Evolutionary conservation across 2,113 vertebrate species (phyloP).

Genomic region (Rhineura floridana): DNA sequence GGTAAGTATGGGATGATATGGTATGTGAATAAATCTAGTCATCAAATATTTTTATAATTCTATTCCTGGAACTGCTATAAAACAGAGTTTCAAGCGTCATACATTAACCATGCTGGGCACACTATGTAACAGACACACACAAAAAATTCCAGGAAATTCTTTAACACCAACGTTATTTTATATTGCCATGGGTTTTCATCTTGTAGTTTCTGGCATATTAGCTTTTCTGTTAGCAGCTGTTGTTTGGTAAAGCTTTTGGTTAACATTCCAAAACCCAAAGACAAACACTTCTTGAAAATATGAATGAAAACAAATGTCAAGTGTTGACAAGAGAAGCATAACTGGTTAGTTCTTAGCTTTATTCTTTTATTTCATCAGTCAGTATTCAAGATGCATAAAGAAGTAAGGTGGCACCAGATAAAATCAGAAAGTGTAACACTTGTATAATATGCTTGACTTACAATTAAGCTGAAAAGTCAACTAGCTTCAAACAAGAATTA

Average conservation of each 20-base stretch:
- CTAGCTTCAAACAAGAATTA: background rate
- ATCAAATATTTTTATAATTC: too few relatives aligned
- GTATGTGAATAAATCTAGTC: background rate
- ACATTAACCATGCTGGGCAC: background rate
- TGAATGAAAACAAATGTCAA: slow-evolving; percentile 14
- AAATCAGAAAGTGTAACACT: slow-evolving; percentile 12
- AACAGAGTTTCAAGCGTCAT: background rate
- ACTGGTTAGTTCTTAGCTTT: slow-evolving; percentile 15
- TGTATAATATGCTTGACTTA: background rate
- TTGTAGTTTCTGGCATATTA: slow-evolving; percentile 16
- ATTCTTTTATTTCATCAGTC: slow-evolving; percentile 21
- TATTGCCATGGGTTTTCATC: background rate
- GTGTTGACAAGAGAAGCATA: background rate
- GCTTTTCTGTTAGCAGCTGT: background rate
- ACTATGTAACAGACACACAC: background rate
- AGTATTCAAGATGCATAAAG: background rate
- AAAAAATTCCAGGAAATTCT: slow-evolving; percentile 8
- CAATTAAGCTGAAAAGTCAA: slow-evolving; percentile 35
- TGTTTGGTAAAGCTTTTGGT: slow-evolving; percentile 25
- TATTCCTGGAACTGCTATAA: background rate
- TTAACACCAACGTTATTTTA: background rate
- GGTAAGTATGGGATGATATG: background rate
- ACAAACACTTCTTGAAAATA: slow-evolving; percentile 36
- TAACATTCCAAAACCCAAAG: slow-evolving; percentile 10
- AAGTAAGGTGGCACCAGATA: background rate